These are phyloP conservation scores for Bubalus kerabau DNA, from an alignment of 2,113 vertebrate species.

Conservation along the genomic window DNA sequence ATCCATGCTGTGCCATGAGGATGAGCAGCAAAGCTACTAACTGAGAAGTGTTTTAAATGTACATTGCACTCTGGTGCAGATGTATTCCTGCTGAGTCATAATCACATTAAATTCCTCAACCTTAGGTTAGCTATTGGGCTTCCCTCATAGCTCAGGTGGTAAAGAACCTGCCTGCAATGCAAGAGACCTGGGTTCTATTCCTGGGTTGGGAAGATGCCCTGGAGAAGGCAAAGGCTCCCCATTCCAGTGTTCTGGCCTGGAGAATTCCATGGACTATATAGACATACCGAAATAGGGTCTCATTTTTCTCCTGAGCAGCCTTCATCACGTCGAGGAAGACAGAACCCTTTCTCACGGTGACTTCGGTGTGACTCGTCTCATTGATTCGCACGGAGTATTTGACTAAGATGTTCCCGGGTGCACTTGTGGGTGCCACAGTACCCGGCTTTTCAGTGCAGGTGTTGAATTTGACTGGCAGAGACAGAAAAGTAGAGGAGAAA, in stretches of 20 bases:
- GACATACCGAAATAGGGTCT: slow-evolving; percentile 31
- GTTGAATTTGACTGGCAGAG: neutral
- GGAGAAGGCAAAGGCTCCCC: neutral
- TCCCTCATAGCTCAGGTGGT: neutral
- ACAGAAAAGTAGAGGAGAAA: neutral
- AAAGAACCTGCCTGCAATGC: rapidly evolving
- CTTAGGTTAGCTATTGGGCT: neutral
- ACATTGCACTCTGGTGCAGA: neutral
- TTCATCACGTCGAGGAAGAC: slow-evolving; percentile 61
- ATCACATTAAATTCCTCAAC: neutral
- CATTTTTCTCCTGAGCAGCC: neutral
- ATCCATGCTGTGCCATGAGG: neutral
- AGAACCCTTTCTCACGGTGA: slow-evolving; percentile 35
- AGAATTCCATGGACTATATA: neutral
- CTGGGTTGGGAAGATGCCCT: neutral
- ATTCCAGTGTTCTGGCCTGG: neutral
- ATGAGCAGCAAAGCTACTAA: neutral
- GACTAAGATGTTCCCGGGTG: neutral
- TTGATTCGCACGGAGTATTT: slow-evolving; percentile 39
- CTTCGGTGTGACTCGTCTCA: neutral
- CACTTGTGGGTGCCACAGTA: rapidly evolving
- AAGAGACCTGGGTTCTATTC: neutral
- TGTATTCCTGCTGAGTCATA: neutral
- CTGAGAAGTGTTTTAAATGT: neutral
- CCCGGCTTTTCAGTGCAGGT: neutral